These are phyloP conservation scores for Heliconius aoede DNA, from an alignment of 2,888 invertebrate species.

Conservation along the genomic window DNA sequence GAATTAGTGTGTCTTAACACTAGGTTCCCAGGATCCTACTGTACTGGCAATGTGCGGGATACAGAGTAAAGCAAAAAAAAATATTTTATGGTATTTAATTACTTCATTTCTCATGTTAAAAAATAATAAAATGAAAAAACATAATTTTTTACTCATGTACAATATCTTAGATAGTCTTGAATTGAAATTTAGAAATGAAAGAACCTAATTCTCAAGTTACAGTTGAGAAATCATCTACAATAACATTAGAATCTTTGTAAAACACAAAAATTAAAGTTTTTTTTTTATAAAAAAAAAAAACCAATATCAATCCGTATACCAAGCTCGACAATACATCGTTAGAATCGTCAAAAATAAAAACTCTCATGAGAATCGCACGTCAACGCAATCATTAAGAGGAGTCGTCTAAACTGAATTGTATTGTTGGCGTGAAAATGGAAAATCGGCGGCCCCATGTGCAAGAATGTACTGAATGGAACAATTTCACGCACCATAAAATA, in stretches of 20 bases:
- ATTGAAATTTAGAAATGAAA: too few relatives aligned
- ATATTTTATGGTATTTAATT: too few relatives aligned
- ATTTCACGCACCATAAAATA: conserved; percentile 82
- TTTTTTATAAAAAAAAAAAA: conserved; percentile 20
- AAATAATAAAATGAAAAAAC: too few relatives aligned
- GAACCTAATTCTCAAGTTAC: too few relatives aligned
- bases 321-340: conserved; percentile 48
- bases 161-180: too few relatives aligned
- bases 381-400: conserved; percentile 69
- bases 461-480: conserved; percentile 71
- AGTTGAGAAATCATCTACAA: too few relatives aligned
- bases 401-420: conserved; percentile 69
- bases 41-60: too few relatives aligned
- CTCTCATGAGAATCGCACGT: conserved; percentile 63
- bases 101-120: too few relatives aligned
- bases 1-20: too few relatives aligned
- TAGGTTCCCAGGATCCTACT: too few relatives aligned
- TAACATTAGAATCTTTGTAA: not conserved
- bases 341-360: conserved; percentile 48
- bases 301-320: conserved; percentile 20
- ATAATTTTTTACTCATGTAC: too few relatives aligned
- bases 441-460: conserved; percentile 65
- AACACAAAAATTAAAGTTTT: not conserved
- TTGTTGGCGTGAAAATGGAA: conserved; percentile 79
- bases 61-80: too few relatives aligned